These are phyloP conservation scores for Rhagonycha lutea DNA, from an alignment of 2,888 invertebrate species.

Conservation along the genomic window DNA sequence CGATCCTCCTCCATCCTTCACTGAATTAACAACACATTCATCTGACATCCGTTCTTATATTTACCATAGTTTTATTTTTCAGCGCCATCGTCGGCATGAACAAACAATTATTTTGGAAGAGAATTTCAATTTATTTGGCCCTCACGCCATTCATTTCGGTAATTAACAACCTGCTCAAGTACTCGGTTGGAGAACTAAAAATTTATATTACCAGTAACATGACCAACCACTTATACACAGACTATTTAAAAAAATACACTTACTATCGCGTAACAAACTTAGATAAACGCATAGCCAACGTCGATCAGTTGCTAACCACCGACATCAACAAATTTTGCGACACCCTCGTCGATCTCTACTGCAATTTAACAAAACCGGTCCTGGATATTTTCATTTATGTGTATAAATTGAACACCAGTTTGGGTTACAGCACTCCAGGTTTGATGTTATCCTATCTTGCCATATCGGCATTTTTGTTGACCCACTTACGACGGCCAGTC, in stretches of 20 bases:
- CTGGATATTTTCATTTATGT: constrained; percentile 94
- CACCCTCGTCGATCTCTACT: constrained; percentile 92
- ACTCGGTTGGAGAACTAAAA: constrained; percentile 91
- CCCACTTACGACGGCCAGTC: constrained; percentile 85
- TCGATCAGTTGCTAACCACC: constrained; percentile 92
- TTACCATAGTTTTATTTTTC: constrained; percentile 32
- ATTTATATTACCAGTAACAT: constrained; percentile 87
- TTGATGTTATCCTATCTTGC: constrained; percentile 87
- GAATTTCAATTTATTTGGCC: constrained; percentile 76
- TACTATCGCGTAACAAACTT: constrained; percentile 96
- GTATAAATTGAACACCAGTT: constrained; percentile 76
- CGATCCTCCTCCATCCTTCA: too few species aligned
- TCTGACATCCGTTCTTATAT: not conserved
- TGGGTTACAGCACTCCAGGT: constrained; percentile 88
- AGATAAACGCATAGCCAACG: constrained; percentile 93
- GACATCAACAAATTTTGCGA: constrained; percentile 98
- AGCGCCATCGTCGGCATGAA: constrained; percentile 93
- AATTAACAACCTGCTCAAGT: constrained; percentile 92
- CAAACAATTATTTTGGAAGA: constrained; percentile 71
- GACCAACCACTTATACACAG: constrained; percentile 82
- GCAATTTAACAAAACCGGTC: constrained; percentile 93
- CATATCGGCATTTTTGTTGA: constrained; percentile 83
- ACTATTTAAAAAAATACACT: constrained; percentile 94
- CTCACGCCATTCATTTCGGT: constrained; percentile 90
- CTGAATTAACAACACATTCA: too few species aligned